A percentile compares a stretch with the other conserved stretches of the same genome.
Evolutionary conservation across 1,140 invertebrate species (phyloP).

Genomic region (Diachasma alloeum): DNA sequence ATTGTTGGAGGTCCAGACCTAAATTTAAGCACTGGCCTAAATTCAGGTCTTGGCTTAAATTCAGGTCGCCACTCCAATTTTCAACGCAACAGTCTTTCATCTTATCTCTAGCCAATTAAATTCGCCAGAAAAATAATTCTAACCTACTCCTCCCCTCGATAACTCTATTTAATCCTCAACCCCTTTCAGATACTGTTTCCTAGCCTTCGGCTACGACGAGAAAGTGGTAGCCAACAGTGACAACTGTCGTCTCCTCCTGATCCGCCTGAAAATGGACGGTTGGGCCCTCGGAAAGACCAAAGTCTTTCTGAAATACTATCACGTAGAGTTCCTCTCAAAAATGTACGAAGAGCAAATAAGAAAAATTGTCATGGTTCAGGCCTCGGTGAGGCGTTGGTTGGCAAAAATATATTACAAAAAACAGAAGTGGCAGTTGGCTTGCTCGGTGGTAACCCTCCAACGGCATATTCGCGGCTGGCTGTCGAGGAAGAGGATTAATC

Average conservation of each 20-base stretch:
- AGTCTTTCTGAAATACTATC: conserved; percentile 89
- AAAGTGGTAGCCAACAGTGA: conserved; percentile 75
- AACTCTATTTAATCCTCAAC: neutral
- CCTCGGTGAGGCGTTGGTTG: conserved; percentile 76
- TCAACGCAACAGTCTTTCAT: too few species aligned
- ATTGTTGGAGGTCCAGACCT: too few species aligned
- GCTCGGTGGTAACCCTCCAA: conserved; percentile 73
- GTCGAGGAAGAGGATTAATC: conserved; percentile 63
- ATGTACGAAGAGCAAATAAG: conserved; percentile 78
- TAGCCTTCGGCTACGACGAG: conserved; percentile 80
- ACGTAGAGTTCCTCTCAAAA: conserved; percentile 82
- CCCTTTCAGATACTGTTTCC: conserved; percentile 76
- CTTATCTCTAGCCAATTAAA: too few species aligned
- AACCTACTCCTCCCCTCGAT: neutral
- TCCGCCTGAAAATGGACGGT: conserved; percentile 80
- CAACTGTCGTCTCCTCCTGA: conserved; percentile 75
- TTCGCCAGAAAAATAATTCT: too few species aligned
- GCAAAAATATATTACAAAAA: conserved; percentile 69
- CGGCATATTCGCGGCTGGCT: conserved; percentile 75
- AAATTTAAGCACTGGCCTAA: too few species aligned
- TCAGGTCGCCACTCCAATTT: too few species aligned
- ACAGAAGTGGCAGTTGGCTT: conserved; percentile 70
- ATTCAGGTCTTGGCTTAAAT: too few species aligned
- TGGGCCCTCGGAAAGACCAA: conserved; percentile 87
- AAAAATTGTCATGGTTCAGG: conserved; percentile 77